Conservation (phyloP, 2,797 vertebrate genomes). For the Mycteria americana region DNA sequence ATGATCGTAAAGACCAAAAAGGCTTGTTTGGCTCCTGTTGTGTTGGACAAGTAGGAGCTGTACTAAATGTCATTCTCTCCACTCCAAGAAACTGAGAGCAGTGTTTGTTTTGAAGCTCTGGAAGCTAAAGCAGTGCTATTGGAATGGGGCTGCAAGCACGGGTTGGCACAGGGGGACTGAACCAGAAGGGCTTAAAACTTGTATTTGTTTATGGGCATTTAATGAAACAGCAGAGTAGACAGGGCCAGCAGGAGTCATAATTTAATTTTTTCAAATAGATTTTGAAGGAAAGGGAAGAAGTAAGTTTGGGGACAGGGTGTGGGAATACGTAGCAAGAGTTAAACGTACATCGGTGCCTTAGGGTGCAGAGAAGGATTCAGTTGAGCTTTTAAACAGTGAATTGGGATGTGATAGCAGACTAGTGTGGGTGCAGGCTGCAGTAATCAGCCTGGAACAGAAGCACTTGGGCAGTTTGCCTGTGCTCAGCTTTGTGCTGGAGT, state of each 20-base stretch:
- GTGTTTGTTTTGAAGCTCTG: neutral
- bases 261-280: neutral
- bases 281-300: neutral
- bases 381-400: neutral
- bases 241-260: neutral
- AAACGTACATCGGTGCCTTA: neutral
- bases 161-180: neutral
- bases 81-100: neutral
- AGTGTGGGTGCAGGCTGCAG: neutral
- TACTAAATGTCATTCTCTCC: neutral
- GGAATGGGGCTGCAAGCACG: neutral
- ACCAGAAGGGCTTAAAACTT: neutral
- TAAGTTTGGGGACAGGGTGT: neutral
- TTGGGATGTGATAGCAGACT: neutral
- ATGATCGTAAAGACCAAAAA: neutral
- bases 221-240: neutral
- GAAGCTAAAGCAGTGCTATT: neutral
- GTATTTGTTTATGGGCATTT: neutral
- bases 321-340: accelerated
- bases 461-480: neutral
- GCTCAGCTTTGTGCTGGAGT: neutral
- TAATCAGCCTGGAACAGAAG: neutral
- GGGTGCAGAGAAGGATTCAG: neutral
- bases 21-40: neutral
- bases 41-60: neutral